Percentiles rank a stretch among this genome's conserved stretches.
These are phyloP conservation scores for Phenganax marumi DNA, from an alignment of 92 coral and sea anemone genomes.

Conservation along the genomic window DNA sequence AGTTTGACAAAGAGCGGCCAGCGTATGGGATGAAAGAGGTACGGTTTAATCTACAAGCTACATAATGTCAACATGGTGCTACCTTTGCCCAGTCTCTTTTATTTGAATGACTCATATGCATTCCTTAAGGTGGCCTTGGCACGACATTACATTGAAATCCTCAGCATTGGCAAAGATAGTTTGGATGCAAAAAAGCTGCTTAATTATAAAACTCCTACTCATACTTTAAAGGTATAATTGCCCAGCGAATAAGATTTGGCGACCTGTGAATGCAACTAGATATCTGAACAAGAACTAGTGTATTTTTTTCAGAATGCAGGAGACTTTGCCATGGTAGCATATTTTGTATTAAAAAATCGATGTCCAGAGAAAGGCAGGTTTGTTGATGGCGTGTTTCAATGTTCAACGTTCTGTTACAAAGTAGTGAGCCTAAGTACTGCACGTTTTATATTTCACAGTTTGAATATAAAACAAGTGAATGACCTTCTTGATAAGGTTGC, in stretches of 20 bases:
- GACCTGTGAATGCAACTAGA: too few species aligned
- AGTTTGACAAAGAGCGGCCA: conserved; percentile 88
- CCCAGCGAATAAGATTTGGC: neutral
- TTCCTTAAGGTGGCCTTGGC: conserved; percentile 75
- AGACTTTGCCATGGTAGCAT: conserved; percentile 99
- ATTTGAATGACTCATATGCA: neutral
- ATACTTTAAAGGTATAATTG: conserved; percentile 72
- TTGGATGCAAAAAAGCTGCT: conserved; percentile 85
- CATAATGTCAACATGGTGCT: neutral
- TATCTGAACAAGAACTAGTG: neutral
- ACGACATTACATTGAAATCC: conserved; percentile 82
- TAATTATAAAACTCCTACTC: conserved; percentile 82
- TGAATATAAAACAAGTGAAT: conserved; percentile 75
- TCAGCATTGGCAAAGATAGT: conserved; percentile 90
- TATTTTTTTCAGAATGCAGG: conserved; percentile 71
- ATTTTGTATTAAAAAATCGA: conserved; percentile 82
- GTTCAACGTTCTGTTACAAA: neutral
- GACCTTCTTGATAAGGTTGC: conserved; percentile 82
- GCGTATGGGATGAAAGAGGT: conserved; percentile 99
- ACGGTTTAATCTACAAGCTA: neutral
- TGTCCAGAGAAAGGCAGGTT: conserved; percentile 95
- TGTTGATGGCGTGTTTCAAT: neutral
- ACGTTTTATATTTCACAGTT: conserved; percentile 39
- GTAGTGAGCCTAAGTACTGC: conserved; percentile 28
- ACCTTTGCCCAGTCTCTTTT: neutral